These are phyloP conservation scores for Lordiphosa andalusiaca DNA, from an alignment of 2,888 invertebrate species.

Conservation along the genomic window DNA sequence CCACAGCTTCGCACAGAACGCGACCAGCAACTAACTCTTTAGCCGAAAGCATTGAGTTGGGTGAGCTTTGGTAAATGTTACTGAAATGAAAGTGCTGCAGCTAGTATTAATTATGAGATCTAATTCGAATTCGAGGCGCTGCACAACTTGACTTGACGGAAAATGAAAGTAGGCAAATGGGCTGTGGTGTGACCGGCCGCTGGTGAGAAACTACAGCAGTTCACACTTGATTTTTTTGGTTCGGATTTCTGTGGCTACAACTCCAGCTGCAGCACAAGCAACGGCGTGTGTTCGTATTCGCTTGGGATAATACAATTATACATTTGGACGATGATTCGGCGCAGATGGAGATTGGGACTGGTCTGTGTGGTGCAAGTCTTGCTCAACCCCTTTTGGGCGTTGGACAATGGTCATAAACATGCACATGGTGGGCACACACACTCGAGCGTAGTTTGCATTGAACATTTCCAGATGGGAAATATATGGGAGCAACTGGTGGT, in stretches of 20 bases:
- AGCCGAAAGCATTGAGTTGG: conserved; percentile 1
- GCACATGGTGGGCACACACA: background rate
- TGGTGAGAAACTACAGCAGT: conserved; percentile 34
- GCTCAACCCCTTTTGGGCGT: conserved; percentile 38
- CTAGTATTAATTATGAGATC: conserved; percentile 49
- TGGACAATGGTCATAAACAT: conserved; percentile 1
- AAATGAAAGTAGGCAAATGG: conserved; percentile 41
- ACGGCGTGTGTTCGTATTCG: conserved; percentile 38
- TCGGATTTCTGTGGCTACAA: conserved; percentile 16
- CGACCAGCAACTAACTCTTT: too few species aligned
- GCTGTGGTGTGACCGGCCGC: conserved; percentile 25
- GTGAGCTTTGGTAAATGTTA: conserved; percentile 27
- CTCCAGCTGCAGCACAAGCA: conserved; percentile 26
- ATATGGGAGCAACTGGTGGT: conserved; percentile 1
- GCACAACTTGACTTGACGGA: conserved; percentile 33
- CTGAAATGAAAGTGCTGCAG: conserved; percentile 49
- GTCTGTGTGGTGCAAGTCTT: conserved; percentile 28
- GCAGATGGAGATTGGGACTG: conserved; percentile 25
- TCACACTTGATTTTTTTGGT: conserved; percentile 29
- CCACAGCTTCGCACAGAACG: conserved; percentile 2
- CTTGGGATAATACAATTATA: conserved; percentile 51
- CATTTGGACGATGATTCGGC: conserved; percentile 45
- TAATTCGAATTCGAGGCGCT: conserved; percentile 41
- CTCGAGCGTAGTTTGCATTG: background rate
- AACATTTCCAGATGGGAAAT: conserved; percentile 3